These are phyloP conservation scores for Corapipo altera DNA, from an alignment of 2,113 vertebrate species.

Conservation along the genomic window DNA sequence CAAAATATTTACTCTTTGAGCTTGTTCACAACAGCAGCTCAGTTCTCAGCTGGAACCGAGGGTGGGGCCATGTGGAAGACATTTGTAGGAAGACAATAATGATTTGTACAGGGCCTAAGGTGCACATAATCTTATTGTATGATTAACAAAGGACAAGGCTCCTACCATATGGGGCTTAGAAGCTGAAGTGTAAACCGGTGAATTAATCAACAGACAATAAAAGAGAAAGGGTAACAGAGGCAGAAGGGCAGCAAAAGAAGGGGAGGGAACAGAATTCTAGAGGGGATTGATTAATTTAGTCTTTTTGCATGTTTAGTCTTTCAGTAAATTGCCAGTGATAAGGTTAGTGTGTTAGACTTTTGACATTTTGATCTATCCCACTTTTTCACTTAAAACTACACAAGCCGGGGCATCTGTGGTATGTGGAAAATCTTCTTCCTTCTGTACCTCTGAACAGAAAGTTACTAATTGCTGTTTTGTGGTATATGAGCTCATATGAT, in stretches of 20 bases:
- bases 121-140: not conserved
- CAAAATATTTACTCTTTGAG: slow-evolving; percentile 43
- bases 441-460: not conserved
- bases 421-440: not conserved
- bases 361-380: not conserved
- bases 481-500: not conserved
- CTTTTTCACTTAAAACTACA: not conserved
- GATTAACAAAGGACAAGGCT: slow-evolving; percentile 18
- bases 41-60: slow-evolving; percentile 34
- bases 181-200: not conserved
- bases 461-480: not conserved
- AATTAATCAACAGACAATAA: not conserved
- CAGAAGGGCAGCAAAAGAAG: not conserved
- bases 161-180: not conserved
- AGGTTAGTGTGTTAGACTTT: not conserved
- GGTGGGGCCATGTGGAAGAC: not conserved
- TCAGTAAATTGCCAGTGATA: not conserved
- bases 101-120: not conserved
- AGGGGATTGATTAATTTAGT: not conserved
- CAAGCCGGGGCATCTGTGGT: not conserved
- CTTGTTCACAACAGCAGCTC: slow-evolving; percentile 52
- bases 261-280: not conserved
- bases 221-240: not conserved
- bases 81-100: slow-evolving; percentile 1
- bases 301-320: not conserved